Conservation (phyloP, 1,140 invertebrate genomes). For the Plectrocnemia conspersa region DNA sequence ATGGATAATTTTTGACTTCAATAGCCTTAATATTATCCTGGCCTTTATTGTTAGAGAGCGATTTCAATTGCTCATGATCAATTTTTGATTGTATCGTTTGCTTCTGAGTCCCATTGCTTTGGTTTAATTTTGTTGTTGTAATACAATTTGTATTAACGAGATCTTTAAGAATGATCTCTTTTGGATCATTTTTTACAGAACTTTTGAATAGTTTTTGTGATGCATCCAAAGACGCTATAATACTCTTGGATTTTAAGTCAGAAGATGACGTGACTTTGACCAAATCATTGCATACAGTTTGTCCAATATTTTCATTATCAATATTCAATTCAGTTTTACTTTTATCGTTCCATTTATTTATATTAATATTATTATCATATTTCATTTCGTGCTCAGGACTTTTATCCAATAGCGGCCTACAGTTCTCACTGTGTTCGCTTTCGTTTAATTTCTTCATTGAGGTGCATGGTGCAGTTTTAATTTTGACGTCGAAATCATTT, state of each 20-base stretch:
- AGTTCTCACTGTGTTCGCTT: conserved; percentile 15
- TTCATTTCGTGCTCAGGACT: conserved; percentile 22
- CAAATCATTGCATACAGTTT: conserved; percentile 10
- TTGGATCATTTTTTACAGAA: too few relatives aligned
- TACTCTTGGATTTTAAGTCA: conserved; percentile 3
- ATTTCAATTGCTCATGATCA: background rate
- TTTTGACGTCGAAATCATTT: conserved; percentile 40
- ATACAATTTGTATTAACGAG: background rate
- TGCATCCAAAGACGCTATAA: too few relatives aligned
- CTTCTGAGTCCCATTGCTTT: background rate
- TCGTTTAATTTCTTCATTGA: conserved; percentile 20
- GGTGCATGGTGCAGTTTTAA: background rate
- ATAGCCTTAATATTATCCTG: too few relatives aligned
- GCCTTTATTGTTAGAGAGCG: background rate
- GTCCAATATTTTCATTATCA: background rate
- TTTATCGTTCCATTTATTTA: too few relatives aligned
- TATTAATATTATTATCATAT: too few relatives aligned
- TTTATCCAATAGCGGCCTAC: conserved; percentile 20
- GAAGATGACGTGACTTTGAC: conserved; percentile 11
- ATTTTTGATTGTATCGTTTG: background rate
- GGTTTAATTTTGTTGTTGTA: background rate
- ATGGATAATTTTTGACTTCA: too few relatives aligned
- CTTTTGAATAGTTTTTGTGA: too few relatives aligned
- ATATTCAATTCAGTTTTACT: conserved; percentile 1
- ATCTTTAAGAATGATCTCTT: background rate